Evolutionary conservation across 2,888 invertebrate species (phyloP), one percentile per base, ranked within the genome.

Genomic region (Rhagonycha lutea): DNA sequence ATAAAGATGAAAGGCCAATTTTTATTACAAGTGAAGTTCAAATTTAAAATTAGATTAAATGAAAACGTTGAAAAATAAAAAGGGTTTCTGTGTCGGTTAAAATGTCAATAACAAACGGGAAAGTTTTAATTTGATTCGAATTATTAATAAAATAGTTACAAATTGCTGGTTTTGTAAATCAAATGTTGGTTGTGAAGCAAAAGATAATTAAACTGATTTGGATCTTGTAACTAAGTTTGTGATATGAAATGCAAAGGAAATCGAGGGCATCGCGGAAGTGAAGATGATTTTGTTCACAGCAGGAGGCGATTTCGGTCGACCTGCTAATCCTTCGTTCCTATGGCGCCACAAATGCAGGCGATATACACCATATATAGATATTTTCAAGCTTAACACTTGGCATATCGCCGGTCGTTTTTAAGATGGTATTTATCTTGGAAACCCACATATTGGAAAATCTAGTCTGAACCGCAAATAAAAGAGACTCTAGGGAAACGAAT

Each of bases 401-500:
- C 75, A 75, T 78, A 75, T 78, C 75, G 74, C 65, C 71, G 70
- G 63, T 67, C 72, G 72, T 76, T 78, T 78, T 78, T 73, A 72
- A 78, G 76, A 67, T 70, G 76, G 78, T 79, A 79, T 80, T 80
- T 79, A 80, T 80, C 78, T 79, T 78, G 28, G 71, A 75, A 76
- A 62, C 70, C 79, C 79, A 79, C 79, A 80, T 80, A 81, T 80
- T 80, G 81, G 80, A 80, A 79, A 83, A 82, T 81, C 78, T 78
- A 75, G 78, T 70, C 79, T 79, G 79, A 80, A 78, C 76, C 79
- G 79, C 82, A 83, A 83, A 83, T 83, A 83, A 84, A 82, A 80
- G 82, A 83, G 81, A 80, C 81, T 79, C 80, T 77, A 80, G 81
- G 82, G 81, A 82, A 83, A 84, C 83, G 83, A 84, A 85, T 82